Base-by-base conservation (phyloP, 2,888 invertebrate species). In the Spodoptera exigua region DNA sequence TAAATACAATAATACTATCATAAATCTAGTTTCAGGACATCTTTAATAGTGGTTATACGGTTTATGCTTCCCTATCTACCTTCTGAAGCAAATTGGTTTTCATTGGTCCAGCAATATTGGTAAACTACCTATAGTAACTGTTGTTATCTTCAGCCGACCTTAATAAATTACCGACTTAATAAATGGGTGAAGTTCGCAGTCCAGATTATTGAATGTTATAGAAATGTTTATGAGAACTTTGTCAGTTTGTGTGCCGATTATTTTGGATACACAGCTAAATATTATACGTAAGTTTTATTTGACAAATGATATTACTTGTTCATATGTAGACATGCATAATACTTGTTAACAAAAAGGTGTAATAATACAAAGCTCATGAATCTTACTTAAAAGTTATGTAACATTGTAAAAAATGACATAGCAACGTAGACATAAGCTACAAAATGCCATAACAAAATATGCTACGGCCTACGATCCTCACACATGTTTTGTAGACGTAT, bases 191-290 rank as follows among this genome's bases (percentile, higher is more conserved):
- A 66, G 65, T 66, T 66, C 7, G 36, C n/a, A 49, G 37, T 49
- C 46, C 49, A 46, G 45, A 56, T 57, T 64, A 66, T 66, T 70
- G 71, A 66, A 66, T 66, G 71, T 64, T 64, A 70, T 63, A 63
- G 56, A 70, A 70, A 63, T 63, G 16, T 41, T 46, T 70, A 14
- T 32, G 44, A 10, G 40, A 65, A 65, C 44, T 65, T 65, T 48
- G 4, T 13, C 3, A 36, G n/a, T 47, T 47, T 43, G 13, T 43
- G 3, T 53, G 36, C 40, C 12, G 43, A 46, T 46, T 32, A 46
- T 37, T 67, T 21, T 34, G 7, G 4, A n/a, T 35, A 9, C 12
- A 9, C 2, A 45, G n/a, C 9, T 9, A 14, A 1, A 10, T 65
- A 45, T 27, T 36, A 12, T 18, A 43, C 34, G 35, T 16, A 13